Evolutionary conservation across 2,113 vertebrate genomes (phyloP), one percentile per base, ranked within the genome.

Genomic region (Phrynosoma blainvillii): DNA sequence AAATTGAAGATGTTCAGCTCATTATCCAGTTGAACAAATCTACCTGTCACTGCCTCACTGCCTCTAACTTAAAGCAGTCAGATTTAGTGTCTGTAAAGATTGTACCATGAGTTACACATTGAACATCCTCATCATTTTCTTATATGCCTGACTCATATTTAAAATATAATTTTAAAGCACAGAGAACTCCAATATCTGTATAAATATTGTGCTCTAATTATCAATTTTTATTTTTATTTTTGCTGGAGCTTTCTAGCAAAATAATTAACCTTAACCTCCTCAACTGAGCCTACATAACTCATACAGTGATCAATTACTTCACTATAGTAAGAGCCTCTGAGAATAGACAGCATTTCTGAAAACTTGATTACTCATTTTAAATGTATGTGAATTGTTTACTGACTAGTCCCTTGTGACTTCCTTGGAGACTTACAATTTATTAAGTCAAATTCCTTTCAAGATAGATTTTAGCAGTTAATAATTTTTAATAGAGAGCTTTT

Each of bases 321-420:
- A 90, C 68, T 91, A 70, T 86, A 90, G 65, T 59, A 40, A 56
- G 93, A 95, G 86, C 77, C 95, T 80, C 93, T 91, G 52, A 94
- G 94, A 85, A 82, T 70, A 91, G 76, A 80, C 87, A 88, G 89
- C 92, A 11, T 91, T 92, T 65, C 86, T 95, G 89, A 94, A 94
- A 96, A 93, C 36, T 91, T 88, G 91, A 93, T 96, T 96, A 94
- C 90, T 92, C 23, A 40, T 90, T 95, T 94, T 92, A 95, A 36
- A 96, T 94, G 93, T 91, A 79, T 89, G 94, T 94, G 91, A 68
- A 59, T 93, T 89, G 89, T 93, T 96, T 94, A 92, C 93, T 96
- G 96, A 86, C 87, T 94, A 82, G 93, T 89, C 92, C 84, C 52
- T 96, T 91, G 92, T 93, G 87, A 94, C 88, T 95, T 96, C 89